Evolutionary conservation across 2,113 vertebrate genomes (phyloP).

Genomic region (Dromiciops gliroides): DNA sequence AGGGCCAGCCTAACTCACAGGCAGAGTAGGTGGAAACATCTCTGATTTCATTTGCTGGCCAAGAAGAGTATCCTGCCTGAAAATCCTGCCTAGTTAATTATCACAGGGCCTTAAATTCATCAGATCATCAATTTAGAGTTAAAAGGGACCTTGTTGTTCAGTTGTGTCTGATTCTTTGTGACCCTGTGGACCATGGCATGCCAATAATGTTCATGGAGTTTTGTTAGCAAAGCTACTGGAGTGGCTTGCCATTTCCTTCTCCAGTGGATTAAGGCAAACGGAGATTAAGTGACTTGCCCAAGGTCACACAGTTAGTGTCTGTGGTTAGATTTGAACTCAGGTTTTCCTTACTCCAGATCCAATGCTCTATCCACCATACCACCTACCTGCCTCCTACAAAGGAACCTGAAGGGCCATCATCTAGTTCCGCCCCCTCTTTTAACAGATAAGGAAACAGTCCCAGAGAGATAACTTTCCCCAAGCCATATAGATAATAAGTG

Average conservation of each 20-base stretch:
- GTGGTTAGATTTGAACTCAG: neutral
- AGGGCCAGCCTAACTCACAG: neutral
- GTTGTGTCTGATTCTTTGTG: neutral
- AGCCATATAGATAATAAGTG: neutral
- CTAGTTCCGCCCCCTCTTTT: neutral
- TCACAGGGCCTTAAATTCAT: neutral
- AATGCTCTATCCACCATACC: neutral
- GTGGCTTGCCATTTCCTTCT: neutral
- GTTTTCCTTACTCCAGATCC: neutral
- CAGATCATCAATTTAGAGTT: neutral
- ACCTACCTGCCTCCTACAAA: neutral
- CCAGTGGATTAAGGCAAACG: neutral
- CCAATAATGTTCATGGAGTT: neutral
- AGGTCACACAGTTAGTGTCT: neutral
- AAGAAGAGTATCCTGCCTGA: neutral
- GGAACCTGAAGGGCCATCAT: neutral
- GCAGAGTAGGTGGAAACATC: neutral
- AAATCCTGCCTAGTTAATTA: neutral
- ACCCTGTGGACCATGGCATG: neutral
- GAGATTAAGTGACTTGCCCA: too few species aligned
- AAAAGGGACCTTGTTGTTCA: neutral
- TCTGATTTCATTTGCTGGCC: neutral
- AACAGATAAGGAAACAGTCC: neutral
- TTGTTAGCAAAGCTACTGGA: neutral
- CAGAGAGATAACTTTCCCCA: neutral